Conservation (phyloP, 2,113 vertebrate species). For the Eulacestoma nigropectus region DNA sequence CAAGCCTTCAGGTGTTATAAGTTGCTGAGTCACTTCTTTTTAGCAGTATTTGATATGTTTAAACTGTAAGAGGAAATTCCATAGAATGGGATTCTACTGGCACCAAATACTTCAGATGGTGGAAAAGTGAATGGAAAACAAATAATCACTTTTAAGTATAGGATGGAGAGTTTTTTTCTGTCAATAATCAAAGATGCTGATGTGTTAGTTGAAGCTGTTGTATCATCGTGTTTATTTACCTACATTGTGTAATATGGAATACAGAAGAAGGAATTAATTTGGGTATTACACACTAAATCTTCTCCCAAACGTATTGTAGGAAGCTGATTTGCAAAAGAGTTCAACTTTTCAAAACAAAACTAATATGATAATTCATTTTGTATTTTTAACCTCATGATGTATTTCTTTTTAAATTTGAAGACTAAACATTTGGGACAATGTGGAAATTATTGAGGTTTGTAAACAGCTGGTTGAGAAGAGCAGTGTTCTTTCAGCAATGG, state of each 20-base stretch:
- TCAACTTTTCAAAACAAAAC: background rate
- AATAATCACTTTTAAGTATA: background rate
- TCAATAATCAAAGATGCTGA: background rate
- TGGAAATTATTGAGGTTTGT: slow-evolving; percentile 85
- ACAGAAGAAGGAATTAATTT: background rate
- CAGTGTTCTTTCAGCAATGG: slow-evolving; percentile 74
- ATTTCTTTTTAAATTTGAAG: slow-evolving; percentile 64
- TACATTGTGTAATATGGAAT: background rate
- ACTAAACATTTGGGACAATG: slow-evolving; percentile 78
- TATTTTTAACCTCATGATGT: background rate
- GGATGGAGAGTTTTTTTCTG: background rate
- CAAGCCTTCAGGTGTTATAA: slow-evolving; percentile 36
- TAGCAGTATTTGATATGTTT: slow-evolving; percentile 33
- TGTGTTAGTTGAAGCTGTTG: background rate
- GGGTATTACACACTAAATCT: background rate
- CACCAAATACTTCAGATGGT: background rate
- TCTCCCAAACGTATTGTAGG: background rate
- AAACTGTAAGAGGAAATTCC: slow-evolving; percentile 21
- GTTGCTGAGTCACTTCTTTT: slow-evolving; percentile 50
- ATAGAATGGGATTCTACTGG: slow-evolving; percentile 1
- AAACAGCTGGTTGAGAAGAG: slow-evolving; percentile 84
- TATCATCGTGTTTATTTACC: background rate
- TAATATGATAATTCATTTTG: background rate
- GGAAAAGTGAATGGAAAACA: background rate
- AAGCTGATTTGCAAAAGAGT: background rate